Conservation (phyloP, 2,797 vertebrate genomes). For the Peromyscus aztecus region DNA sequence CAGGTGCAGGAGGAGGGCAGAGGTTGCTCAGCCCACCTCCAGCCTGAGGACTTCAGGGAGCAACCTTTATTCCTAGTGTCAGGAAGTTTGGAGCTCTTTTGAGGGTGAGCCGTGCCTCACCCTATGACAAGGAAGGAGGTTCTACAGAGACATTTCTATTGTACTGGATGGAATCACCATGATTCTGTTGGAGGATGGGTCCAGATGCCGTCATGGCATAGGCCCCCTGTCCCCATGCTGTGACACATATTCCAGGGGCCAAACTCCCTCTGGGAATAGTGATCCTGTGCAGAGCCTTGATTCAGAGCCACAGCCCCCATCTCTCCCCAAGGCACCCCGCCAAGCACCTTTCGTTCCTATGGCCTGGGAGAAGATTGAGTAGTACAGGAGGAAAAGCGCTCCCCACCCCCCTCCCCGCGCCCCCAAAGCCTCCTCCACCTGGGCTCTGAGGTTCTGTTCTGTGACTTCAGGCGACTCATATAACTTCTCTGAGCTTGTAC, state of each 20-base stretch:
- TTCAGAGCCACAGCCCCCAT: neutral
- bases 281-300: neutral
- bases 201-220: neutral
- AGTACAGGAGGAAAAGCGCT: neutral
- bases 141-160: neutral
- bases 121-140: neutral
- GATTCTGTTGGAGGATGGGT: neutral
- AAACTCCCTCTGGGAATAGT: neutral
- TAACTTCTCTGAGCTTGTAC: neutral
- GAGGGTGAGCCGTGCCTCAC: neutral
- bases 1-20: no score
- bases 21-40: neutral
- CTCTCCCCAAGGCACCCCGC: neutral
- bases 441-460: neutral
- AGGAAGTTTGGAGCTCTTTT: neutral
- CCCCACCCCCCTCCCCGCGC: no score
- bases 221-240: neutral
- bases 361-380: neutral
- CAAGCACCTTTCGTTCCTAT: neutral
- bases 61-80: neutral
- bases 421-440: neutral
- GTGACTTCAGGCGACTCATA: neutral
- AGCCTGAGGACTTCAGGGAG: neutral
- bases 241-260: neutral
- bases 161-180: neutral